Base-by-base conservation (phyloP, 2,797 vertebrate species). In the Carcharodon carcharias region DNA sequence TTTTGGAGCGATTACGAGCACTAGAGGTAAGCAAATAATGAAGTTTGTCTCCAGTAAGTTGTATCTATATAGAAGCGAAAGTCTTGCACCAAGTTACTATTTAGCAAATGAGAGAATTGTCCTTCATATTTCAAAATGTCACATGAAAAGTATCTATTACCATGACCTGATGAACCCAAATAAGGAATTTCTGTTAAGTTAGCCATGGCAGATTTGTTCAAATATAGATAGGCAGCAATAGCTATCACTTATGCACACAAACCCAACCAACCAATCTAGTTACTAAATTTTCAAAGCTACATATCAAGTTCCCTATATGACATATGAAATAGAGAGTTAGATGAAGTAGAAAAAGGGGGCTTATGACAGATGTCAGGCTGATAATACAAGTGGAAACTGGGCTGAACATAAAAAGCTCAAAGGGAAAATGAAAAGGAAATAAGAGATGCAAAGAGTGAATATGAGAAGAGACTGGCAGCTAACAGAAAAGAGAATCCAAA, bases 1-100 rank as follows among this genome's bases (percentile, higher is more conserved):
- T 99, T 0, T 96, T 99, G 97, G 98, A 99, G 97, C 98, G 98
- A 96, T 97, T 99, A 96, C 98, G 98, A 97, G 97, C 98, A 97
- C 97, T 99, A 96, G 98, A 99, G 99, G 99, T 99, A 98, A 98
- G 97, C 96, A 96, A 96, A 93, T 71, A 95, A 54, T 94, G 28
- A 26, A 28, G 26, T 67, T 69, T 94, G 40, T 94, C 92, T 69
- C 63, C 92, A 69, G 23, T 63, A 77, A 21, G 71, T 95, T 54
- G 67, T 21, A 95, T n/a, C 67, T 63, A 40, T 23, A 2, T 8
- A 92, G 21, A 45, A 26, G 21, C 63, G 54, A 61, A 91, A 91
- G 31, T 92, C 14, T 11, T n/a, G 12, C 56, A 35, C 28, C 6
- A 8, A 5, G n/a, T 88, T 2, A 28, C 11, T 28, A 56, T 50